A percentile compares a stretch with the other conserved stretches of the same genome.
Conservation (phyloP, 2,797 vertebrate genomes). For the Ctenopoma multispine region DNA sequence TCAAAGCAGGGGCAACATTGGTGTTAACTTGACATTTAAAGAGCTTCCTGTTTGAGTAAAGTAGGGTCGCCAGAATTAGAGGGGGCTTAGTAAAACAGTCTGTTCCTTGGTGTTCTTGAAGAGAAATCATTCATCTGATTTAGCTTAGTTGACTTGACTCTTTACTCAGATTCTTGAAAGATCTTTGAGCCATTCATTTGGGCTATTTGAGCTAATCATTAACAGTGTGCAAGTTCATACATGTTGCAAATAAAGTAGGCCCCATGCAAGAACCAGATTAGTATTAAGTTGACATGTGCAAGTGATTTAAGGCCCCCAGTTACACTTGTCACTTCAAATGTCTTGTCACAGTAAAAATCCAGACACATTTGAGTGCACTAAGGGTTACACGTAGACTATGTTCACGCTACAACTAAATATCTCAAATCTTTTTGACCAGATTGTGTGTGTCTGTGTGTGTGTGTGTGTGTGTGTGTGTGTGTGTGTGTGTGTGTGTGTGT, state of each 20-base stretch:
- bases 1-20: constrained; percentile 15
- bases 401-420: too few species aligned
- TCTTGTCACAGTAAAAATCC: constrained; percentile 7
- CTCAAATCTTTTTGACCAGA: too few species aligned
- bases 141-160: constrained; percentile 2
- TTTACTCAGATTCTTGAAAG: background rate
- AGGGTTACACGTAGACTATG: too few species aligned
- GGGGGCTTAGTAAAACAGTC: background rate
- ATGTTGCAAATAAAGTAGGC: background rate
- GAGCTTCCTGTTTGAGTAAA: constrained; percentile 41
- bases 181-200: constrained; percentile 7
- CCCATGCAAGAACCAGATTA: background rate
- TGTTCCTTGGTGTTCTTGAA: constrained; percentile 7
- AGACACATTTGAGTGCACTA: too few species aligned
- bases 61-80: background rate
- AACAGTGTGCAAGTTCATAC: background rate
- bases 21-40: constrained; percentile 37
- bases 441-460: too few species aligned
- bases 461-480: too few species aligned
- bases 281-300: background rate
- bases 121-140: constrained; percentile 24
- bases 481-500: too few species aligned
- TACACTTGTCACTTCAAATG: background rate
- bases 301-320: constrained; percentile 16
- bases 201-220: constrained; percentile 1